These are phyloP conservation scores for Columba janthina DNA, from an alignment of 2,113 vertebrate species.

Conservation along the genomic window DNA sequence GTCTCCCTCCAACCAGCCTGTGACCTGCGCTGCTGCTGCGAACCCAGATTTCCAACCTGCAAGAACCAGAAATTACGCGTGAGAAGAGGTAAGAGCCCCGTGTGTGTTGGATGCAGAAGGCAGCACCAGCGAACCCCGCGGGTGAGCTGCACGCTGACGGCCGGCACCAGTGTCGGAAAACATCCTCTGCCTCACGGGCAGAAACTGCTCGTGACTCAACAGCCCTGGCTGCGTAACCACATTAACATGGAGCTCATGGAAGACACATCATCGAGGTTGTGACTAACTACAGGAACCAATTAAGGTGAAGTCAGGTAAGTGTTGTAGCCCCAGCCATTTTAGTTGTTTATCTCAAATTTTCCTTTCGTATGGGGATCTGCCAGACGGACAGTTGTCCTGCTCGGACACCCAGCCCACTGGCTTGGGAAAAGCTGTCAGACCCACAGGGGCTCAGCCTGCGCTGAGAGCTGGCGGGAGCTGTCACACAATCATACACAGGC, in stretches of 20 bases:
- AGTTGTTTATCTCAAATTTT: conserved; percentile 44
- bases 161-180: not conserved
- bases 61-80: not conserved
- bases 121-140: not conserved
- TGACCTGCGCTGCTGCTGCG: not conserved
- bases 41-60: not conserved
- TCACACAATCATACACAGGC: not conserved
- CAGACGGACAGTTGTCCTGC: not conserved
- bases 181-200: conserved; percentile 8
- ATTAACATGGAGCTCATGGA: not conserved
- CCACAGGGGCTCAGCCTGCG: not conserved
- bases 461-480: not conserved
- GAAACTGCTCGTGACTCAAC: not conserved
- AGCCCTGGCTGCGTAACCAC: not conserved
- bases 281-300: conserved; percentile 38
- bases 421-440: not conserved
- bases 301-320: conserved; percentile 6
- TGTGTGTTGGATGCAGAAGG: not conserved
- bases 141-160: not conserved
- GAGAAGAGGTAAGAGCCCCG: not conserved
- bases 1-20: not conserved
- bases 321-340: not conserved
- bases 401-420: not conserved
- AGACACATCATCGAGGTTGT: not conserved
- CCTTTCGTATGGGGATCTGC: not conserved